phyloP scores from a whole-genome alignment of 2,888 invertebrate genomes.

The Leptarthrus brevirostris region DNA sequence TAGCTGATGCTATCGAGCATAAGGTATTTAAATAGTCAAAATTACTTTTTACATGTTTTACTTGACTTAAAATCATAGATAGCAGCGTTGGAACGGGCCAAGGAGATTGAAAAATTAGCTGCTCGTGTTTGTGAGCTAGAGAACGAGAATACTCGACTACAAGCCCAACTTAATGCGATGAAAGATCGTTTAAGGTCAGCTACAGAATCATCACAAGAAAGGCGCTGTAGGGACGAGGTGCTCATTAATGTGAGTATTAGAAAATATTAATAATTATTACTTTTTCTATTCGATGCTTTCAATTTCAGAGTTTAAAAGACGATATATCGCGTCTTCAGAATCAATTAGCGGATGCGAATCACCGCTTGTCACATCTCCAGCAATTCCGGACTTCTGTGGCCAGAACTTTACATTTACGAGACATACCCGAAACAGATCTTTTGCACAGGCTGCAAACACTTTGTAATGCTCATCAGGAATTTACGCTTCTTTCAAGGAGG shows the following conservation, averaged over 20 bases:
- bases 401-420: conserved; percentile 78
- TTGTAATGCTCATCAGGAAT: conserved; percentile 88
- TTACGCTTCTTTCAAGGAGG: conserved; percentile 83
- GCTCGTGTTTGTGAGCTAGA: conserved; percentile 85
- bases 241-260: conserved; percentile 63
- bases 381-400: conserved; percentile 81
- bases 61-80: conserved; percentile 70
- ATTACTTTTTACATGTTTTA: not conserved
- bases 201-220: conserved; percentile 64
- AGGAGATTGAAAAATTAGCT: conserved; percentile 86
- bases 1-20: conserved; percentile 83
- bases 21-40: not conserved
- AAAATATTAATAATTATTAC: not conserved
- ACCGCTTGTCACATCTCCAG: conserved; percentile 81
- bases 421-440: conserved; percentile 81
- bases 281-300: not conserved
- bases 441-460: conserved; percentile 83
- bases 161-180: conserved; percentile 61
- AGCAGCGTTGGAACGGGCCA: conserved; percentile 82
- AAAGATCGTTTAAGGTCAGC: conserved; percentile 64
- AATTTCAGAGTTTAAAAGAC: conserved; percentile 74
- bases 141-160: conserved; percentile 74
- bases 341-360: conserved; percentile 77
- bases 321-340: conserved; percentile 82
- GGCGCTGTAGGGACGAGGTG: conserved; percentile 65